These are phyloP conservation scores for Rhynchophorus ferrugineus DNA, from an alignment of 1,140 invertebrate species.

Conservation along the genomic window DNA sequence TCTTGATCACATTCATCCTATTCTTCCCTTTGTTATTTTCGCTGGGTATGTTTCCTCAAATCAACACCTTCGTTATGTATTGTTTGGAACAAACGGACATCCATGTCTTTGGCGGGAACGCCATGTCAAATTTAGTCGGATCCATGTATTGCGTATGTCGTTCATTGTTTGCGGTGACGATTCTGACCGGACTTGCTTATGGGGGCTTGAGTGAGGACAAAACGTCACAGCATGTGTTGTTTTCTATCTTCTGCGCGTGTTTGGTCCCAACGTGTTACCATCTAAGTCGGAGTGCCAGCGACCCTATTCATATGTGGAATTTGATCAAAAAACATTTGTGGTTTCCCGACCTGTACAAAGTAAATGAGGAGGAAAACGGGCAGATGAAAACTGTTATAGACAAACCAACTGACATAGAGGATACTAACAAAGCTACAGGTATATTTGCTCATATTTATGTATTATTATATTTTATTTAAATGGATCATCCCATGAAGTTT, in stretches of 20 bases:
- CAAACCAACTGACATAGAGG: not conserved
- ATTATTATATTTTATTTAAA: too few species aligned
- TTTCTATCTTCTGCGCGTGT: constrained; percentile 90
- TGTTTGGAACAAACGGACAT: constrained; percentile 94
- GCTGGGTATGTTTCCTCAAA: constrained; percentile 90
- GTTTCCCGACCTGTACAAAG: constrained; percentile 55
- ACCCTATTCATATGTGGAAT: constrained; percentile 85
- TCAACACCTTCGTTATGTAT: constrained; percentile 95
- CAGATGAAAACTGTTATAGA: not conserved
- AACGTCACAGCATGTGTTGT: constrained; percentile 84
- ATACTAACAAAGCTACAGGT: not conserved
- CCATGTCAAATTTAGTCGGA: constrained; percentile 79
- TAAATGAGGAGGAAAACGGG: constrained; percentile 29
- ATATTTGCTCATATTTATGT: too few species aligned
- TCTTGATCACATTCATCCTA: constrained; percentile 72
- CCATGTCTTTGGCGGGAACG: constrained; percentile 95
- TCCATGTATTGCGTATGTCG: constrained; percentile 78
- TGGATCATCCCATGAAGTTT: too few species aligned
- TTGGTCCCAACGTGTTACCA: constrained; percentile 87
- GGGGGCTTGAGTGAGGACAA: constrained; percentile 70
- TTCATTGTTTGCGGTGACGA: constrained; percentile 68
- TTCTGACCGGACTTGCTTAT: constrained; percentile 86
- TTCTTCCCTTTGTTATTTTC: constrained; percentile 91
- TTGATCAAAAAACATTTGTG: constrained; percentile 71
- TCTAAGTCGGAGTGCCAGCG: constrained; percentile 82